Evolutionary conservation across 2,888 invertebrate genomes (phyloP).

Genomic region (Heteromyza rotundicornis): DNA sequence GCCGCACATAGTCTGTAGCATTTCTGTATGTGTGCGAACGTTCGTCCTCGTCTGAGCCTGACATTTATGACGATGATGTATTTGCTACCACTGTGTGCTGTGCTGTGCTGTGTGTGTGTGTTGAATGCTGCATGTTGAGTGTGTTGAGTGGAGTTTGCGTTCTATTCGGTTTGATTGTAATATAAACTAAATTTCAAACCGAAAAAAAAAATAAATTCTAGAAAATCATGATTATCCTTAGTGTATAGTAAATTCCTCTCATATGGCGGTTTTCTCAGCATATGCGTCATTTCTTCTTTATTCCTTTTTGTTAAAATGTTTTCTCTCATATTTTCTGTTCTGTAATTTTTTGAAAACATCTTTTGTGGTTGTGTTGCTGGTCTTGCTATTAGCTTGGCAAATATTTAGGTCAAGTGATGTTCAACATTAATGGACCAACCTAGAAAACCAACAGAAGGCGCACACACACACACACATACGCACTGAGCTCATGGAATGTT

Average conservation of each 20-base stretch:
- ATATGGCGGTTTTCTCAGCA: neutral
- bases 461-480: neutral
- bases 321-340: neutral
- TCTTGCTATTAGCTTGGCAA: neutral
- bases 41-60: too few species aligned
- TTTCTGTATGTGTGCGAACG: too few species aligned
- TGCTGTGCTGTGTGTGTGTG: neutral
- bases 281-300: slow-evolving; percentile 1
- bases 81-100: neutral
- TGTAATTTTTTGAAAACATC: neutral
- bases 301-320: too few species aligned
- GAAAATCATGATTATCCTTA: neutral
- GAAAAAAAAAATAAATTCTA: neutral
- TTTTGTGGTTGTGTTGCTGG: neutral
- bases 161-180: too few species aligned
- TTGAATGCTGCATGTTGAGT: too few species aligned
- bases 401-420: slow-evolving; percentile 48
- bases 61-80: neutral
- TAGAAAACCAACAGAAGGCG: slow-evolving; percentile 10
- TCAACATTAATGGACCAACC: slow-evolving; percentile 38
- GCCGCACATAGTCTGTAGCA: too few species aligned
- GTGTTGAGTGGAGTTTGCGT: too few species aligned
- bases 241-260: neutral
- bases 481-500: too few species aligned
- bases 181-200: neutral